Evolutionary conservation across 1,140 invertebrate genomes (phyloP), one percentile per base, ranked within the genome.

Genomic region (Ceratoteleas bidentatus): DNA sequence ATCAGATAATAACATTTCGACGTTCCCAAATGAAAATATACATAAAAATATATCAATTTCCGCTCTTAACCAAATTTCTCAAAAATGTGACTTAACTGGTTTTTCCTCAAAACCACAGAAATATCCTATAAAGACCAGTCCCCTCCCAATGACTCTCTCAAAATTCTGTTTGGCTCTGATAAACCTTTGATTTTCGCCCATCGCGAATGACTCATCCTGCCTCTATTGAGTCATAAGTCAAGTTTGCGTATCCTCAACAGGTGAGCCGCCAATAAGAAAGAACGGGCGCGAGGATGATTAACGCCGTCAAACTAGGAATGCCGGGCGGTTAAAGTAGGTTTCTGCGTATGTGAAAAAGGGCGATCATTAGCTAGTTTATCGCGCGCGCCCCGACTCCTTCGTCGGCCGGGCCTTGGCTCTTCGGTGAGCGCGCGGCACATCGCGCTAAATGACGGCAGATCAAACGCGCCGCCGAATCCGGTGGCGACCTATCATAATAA

Each of bases 401-500:
- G 47, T 60, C 73, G 6, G 68, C 80, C 85, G 86, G 85, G 85
- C 85, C 86, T 24, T 24, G 24, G 24, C 24, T 24, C 1, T 43
- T n/a, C 84, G 86, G 88, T 87, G 87, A 89, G 88, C 88, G 88
- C 87, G 85, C 87, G 43, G 83, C 81, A 87, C 85, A 91, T 89
- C 89, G 90, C 89, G 89, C 89, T 91, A 91, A 91, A 91, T 87
- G 90, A 88, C 87, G 85, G 78, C 79, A 89, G 88, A 91, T 91
- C 88, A 91, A 91, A 91, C 85, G 83, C 57, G 86, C 90, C 90
- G 90, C 88, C 90, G 86, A 91, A 91, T 90, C 87, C 90, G 87
- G 90, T 90, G 90, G 90, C 89, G 87, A 90, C 87, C 90, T 91
- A 91, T 91, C 90, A 91, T 91, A 91, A 91, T 91, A 91, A 91